Evolutionary conservation across 1,140 invertebrate genomes (phyloP).

Genomic region (Saccostrea cuccullata): DNA sequence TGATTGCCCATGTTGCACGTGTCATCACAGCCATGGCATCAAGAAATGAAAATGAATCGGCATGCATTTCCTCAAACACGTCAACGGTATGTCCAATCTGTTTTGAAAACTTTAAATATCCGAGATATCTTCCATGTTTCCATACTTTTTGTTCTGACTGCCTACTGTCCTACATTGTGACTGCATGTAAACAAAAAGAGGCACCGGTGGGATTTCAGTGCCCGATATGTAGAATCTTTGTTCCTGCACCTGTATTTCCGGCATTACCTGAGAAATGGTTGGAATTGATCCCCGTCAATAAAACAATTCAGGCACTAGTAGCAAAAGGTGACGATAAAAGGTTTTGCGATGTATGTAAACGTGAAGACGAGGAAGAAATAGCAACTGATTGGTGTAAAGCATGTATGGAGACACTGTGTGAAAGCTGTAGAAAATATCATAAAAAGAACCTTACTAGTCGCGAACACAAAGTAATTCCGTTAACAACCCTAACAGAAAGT

Average conservation of each 20-base stretch:
- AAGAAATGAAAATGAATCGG: too few species aligned
- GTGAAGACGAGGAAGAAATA: not conserved
- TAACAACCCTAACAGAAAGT: not conserved
- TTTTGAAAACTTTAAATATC: conserved; percentile 1
- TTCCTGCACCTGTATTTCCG: not conserved
- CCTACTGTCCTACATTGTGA: conserved; percentile 3
- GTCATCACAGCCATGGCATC: too few species aligned
- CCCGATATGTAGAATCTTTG: conserved; percentile 20
- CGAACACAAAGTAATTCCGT: not conserved
- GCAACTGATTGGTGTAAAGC: not conserved
- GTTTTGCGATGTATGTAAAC: not conserved
- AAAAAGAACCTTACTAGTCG: not conserved
- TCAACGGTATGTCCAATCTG: conserved; percentile 18
- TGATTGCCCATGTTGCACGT: too few species aligned
- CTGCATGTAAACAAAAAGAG: not conserved
- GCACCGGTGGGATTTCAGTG: not conserved
- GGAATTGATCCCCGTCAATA: not conserved
- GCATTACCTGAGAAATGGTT: not conserved
- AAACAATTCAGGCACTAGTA: not conserved
- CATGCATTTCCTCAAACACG: too few species aligned
- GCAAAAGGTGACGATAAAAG: not conserved
- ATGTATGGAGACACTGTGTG: not conserved
- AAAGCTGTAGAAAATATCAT: not conserved
- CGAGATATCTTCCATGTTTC: conserved; percentile 1
- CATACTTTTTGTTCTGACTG: conserved; percentile 13